Evolutionary conservation across 2,797 vertebrate species (phyloP).

Genomic region (Psittacula derbiana): DNA sequence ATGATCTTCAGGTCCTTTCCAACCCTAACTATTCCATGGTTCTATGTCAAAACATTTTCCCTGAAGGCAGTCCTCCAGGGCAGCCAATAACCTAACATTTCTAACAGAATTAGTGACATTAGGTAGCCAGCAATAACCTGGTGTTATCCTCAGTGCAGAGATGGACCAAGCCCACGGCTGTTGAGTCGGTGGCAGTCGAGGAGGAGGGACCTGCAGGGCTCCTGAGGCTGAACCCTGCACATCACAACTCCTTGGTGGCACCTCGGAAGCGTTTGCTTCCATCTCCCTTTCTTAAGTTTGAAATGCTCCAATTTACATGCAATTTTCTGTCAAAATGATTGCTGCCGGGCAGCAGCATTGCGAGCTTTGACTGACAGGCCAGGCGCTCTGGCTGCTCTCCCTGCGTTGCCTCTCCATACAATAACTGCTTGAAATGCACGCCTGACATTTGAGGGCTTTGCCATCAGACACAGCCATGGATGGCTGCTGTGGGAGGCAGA

Average conservation of each 20-base stretch:
- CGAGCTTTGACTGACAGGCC: background rate
- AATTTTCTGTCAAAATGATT: conserved; percentile 29
- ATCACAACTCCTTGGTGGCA: fast-evolving
- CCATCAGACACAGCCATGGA: background rate
- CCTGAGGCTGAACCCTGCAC: fast-evolving
- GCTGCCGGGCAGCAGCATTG: background rate
- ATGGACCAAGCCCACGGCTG: fast-evolving
- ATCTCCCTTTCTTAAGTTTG: background rate
- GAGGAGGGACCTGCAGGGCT: background rate
- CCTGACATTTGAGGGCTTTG: conserved; percentile 13
- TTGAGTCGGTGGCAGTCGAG: fast-evolving
- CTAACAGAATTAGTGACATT: background rate
- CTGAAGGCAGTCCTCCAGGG: background rate
- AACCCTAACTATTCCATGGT: background rate
- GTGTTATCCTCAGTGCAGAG: background rate
- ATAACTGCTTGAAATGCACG: background rate
- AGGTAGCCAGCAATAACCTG: background rate
- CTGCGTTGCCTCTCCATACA: background rate
- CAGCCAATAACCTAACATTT: background rate
- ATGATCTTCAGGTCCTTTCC: background rate
- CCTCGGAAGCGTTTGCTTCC: background rate
- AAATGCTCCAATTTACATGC: conserved; percentile 8
- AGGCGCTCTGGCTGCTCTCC: background rate
- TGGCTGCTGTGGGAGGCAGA: background rate
- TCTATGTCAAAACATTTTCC: background rate